Percentiles rank a stretch among this genome's conserved stretches.
phyloP scores from a whole-genome alignment of 2,888 invertebrate species.

The Antitype chi region DNA sequence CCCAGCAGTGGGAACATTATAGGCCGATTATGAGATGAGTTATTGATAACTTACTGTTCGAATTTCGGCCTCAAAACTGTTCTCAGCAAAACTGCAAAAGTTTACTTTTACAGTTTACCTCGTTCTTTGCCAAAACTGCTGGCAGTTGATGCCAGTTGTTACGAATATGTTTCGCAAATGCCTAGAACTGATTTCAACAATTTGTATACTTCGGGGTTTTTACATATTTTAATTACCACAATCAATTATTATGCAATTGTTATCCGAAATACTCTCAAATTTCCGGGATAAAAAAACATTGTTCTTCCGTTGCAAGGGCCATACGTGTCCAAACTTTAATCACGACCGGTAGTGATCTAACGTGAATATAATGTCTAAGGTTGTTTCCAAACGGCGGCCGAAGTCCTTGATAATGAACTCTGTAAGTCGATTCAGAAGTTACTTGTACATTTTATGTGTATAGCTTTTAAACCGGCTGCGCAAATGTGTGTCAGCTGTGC shows the following conservation, averaged over 20 bases:
- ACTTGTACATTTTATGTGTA: conserved; percentile 19
- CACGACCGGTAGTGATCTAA: conserved; percentile 15
- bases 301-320: not conserved
- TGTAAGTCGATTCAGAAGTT: conserved; percentile 34
- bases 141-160: not conserved
- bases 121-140: not conserved
- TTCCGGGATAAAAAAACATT: conserved; percentile 28
- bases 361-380: conserved; percentile 29
- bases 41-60: not conserved
- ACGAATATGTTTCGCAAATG: not conserved
- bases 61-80: not conserved
- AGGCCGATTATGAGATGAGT: too few species aligned
- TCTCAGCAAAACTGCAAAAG: not conserved
- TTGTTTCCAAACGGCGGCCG: conserved; percentile 1
- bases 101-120: not conserved
- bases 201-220: not conserved
- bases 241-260: not conserved
- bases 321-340: conserved; percentile 25
- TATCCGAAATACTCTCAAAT: conserved; percentile 4
- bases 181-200: not conserved
- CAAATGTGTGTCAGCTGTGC: conserved; percentile 41
- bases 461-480: conserved; percentile 28
- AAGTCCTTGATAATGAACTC: conserved; percentile 46
- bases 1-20: too few species aligned
- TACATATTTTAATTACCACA: not conserved